A percentile compares a stretch with the other conserved stretches of the same genome.
These are phyloP conservation scores for Parapsyche elsis DNA, from an alignment of 1,140 invertebrate genomes.

Conservation along the genomic window DNA sequence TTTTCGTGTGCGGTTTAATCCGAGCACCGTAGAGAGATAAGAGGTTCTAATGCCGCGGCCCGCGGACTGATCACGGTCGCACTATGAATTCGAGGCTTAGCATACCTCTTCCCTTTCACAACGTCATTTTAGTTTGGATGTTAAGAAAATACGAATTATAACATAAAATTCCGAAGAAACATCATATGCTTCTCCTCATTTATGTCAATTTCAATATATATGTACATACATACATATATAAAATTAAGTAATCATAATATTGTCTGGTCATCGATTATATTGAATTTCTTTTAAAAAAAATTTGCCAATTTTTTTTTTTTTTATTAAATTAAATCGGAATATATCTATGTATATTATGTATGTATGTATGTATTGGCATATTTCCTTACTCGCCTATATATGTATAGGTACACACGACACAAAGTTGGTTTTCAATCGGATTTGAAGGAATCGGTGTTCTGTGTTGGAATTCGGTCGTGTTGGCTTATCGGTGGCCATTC, in stretches of 20 bases:
- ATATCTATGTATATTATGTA: background rate
- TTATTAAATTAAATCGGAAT: background rate
- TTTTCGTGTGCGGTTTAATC: too few species aligned
- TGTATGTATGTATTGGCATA: background rate
- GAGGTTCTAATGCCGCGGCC: slow-evolving; percentile 4
- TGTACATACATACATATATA: background rate
- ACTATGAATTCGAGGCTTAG: background rate
- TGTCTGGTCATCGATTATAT: background rate
- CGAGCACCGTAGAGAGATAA: background rate
- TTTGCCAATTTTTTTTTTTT: too few species aligned
- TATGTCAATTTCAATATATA: background rate
- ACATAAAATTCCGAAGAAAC: too few species aligned
- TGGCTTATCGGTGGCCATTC: slow-evolving; percentile 53
- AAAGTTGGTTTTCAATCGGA: background rate
- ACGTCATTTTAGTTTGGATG: background rate
- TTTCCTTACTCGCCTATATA: background rate
- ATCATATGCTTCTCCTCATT: background rate
- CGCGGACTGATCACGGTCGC: slow-evolving; percentile 15
- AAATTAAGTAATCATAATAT: background rate
- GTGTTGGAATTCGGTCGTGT: slow-evolving; percentile 35
- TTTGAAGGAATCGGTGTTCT: slow-evolving; percentile 3
- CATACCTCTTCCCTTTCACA: background rate
- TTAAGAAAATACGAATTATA: background rate
- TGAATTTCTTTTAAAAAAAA: too few species aligned
- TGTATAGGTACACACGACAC: background rate